A percentile compares a stretch with the other conserved stretches of the same genome.
Evolutionary conservation across 2,113 vertebrate genomes (phyloP).

Genomic region (Hemichromis elongatus): DNA sequence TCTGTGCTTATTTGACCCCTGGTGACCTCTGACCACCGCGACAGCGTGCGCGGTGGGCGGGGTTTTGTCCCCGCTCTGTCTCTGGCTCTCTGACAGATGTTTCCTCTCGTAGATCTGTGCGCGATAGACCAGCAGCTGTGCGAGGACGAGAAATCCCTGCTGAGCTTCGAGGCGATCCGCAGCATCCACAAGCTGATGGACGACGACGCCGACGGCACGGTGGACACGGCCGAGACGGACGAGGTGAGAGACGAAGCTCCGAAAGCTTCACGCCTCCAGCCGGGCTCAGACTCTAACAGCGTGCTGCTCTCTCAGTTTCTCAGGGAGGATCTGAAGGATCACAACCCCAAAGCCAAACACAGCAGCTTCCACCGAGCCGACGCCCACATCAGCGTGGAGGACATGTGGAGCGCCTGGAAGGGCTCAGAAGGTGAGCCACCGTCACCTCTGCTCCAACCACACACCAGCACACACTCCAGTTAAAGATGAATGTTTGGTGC

Average conservation of each 20-base stretch:
- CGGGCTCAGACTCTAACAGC: background rate
- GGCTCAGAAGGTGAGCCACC: constrained; percentile 79
- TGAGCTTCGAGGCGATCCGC: constrained; percentile 89
- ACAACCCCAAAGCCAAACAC: constrained; percentile 85
- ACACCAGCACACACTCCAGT: too few relatives aligned
- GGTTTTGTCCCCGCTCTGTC: background rate
- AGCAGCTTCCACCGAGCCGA: constrained; percentile 90
- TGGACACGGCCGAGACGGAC: constrained; percentile 87
- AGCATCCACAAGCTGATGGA: constrained; percentile 95
- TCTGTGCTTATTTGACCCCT: background rate
- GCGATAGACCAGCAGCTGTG: constrained; percentile 80
- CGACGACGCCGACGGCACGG: constrained; percentile 89
- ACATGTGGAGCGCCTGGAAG: constrained; percentile 93
- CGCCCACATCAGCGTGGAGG: constrained; percentile 90
- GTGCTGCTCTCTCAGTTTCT: constrained; percentile 78
- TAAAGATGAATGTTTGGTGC: background rate
- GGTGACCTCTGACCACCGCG: background rate
- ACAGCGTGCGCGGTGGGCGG: background rate
- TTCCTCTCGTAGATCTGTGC: background rate
- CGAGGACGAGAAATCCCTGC: constrained; percentile 78
- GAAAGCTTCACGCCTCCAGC: background rate
- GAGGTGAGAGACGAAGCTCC: constrained; percentile 69
- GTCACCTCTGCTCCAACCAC: background rate
- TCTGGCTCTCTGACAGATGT: background rate
- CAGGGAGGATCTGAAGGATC: constrained; percentile 86